Conservation (phyloP, 2,113 vertebrate genomes). For the Equus quagga region DNA sequence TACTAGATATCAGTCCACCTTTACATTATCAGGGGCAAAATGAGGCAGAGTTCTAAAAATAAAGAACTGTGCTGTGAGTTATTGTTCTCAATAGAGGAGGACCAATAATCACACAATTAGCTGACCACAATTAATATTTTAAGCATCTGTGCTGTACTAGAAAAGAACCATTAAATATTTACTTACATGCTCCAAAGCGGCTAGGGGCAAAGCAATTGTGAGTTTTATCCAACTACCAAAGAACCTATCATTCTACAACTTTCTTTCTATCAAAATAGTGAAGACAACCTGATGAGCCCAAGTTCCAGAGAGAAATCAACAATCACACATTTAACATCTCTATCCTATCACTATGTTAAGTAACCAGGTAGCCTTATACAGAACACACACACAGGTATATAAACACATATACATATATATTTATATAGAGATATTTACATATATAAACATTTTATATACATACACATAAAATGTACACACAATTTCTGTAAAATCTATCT, state of each 20-base stretch:
- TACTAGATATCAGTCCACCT: conserved; percentile 40
- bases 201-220: background rate
- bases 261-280: conserved; percentile 47
- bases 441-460: conserved; percentile 12
- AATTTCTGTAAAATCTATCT: conserved; percentile 29
- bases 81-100: conserved; percentile 25
- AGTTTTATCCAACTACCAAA: conserved; percentile 42
- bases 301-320: conserved; percentile 51
- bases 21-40: conserved; percentile 11
- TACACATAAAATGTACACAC: background rate
- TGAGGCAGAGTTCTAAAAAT: conserved; percentile 29
- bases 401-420: background rate
- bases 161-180: conserved; percentile 77
- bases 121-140: conserved; percentile 74
- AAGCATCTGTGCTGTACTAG: conserved; percentile 46
- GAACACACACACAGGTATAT: background rate
- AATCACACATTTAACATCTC: conserved; percentile 28
- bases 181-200: conserved; percentile 8
- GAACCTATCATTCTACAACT: background rate
- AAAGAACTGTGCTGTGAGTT: background rate
- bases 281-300: background rate
- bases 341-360: background rate
- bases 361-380: background rate
- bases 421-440: background rate
- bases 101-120: conserved; percentile 36